Conservation (phyloP, 2,888 invertebrate genomes). For the Itoplectis maculator region DNA sequence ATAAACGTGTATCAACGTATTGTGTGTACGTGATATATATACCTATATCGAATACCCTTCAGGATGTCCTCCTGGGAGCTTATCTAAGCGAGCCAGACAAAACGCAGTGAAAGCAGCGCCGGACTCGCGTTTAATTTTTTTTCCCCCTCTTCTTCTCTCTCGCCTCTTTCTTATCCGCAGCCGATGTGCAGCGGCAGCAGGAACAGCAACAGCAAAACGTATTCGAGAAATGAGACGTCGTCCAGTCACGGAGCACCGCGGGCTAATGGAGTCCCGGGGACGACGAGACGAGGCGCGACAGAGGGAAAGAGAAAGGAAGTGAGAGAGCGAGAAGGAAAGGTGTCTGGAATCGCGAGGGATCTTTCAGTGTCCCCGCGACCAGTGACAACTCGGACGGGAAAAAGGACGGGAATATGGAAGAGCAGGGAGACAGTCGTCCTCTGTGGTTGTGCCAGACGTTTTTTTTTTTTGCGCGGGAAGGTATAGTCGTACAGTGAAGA, state of each 20-base stretch:
- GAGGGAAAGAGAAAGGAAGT: conserved; percentile 42
- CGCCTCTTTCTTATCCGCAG: conserved; percentile 31
- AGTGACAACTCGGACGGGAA: conserved; percentile 2
- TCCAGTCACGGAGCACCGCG: conserved; percentile 45
- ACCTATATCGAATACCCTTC: conserved; percentile 44
- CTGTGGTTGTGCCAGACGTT: not conserved
- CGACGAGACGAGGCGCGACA: not conserved
- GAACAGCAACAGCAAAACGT: conserved; percentile 56
- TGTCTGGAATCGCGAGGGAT: conserved; percentile 66
- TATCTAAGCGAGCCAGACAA: conserved; percentile 59
- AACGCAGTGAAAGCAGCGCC: conserved; percentile 26
- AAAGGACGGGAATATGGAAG: conserved; percentile 13
- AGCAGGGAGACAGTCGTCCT: not conserved
- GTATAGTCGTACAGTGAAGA: not conserved
- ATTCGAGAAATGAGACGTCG: conserved; percentile 74
- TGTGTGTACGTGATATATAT: too few species aligned
- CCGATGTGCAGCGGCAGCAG: not conserved
- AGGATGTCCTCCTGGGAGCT: conserved; percentile 61
- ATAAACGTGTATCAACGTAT: too few species aligned
- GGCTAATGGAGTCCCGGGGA: conserved; percentile 64
- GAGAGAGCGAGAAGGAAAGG: conserved; percentile 36
- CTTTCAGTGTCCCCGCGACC: conserved; percentile 52
- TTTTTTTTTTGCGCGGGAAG: not conserved
- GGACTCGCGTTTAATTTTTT: conserved; percentile 17
- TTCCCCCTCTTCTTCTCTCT: conserved; percentile 5